A percentile compares a stretch with the other conserved stretches of the same genome.
These are phyloP conservation scores for Poecilia wingei DNA, from an alignment of 2,797 vertebrate species.

Conservation along the genomic window DNA sequence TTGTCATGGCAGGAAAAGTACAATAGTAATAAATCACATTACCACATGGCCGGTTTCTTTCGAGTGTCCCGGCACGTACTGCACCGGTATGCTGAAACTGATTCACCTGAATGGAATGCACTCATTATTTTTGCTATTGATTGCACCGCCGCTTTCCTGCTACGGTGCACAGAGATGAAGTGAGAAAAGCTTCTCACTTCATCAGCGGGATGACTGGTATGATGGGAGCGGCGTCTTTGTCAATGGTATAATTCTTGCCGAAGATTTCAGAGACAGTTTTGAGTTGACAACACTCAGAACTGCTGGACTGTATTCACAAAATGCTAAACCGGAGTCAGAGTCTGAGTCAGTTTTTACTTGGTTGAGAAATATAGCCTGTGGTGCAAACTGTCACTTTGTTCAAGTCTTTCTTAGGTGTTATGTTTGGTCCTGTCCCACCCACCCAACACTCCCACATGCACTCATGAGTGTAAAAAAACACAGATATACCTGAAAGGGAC, in stretches of 20 bases:
- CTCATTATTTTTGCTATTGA: conserved; percentile 17
- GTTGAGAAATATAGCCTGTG: conserved; percentile 60
- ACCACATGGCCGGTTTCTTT: neutral
- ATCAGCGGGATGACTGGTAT: neutral
- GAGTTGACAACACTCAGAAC: neutral
- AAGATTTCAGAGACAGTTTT: neutral
- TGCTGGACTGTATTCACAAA: conserved; percentile 1
- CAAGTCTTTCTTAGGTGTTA: conserved; percentile 46
- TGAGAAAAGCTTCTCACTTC: neutral
- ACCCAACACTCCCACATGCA: conserved; percentile 12
- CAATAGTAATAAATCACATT: conserved; percentile 17
- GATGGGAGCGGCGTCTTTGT: neutral
- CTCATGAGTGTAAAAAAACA: conserved; percentile 6
- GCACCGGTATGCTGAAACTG: neutral
- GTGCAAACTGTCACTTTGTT: conserved; percentile 53
- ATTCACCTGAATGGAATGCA: conserved; percentile 27
- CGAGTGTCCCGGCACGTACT: neutral
- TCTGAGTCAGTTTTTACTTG: conserved; percentile 50
- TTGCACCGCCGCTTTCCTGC: conserved; percentile 19
- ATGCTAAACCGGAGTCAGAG: conserved; percentile 32
- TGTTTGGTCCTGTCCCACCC: conserved; percentile 52
- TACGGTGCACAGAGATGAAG: neutral
- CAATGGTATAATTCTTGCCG: conserved; percentile 12
- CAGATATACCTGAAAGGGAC: conserved; percentile 71
- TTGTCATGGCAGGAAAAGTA: conserved; percentile 21